Evolutionary conservation across 1,140 invertebrate species (phyloP).

Genomic region (Rhopalosiphum maidis): DNA sequence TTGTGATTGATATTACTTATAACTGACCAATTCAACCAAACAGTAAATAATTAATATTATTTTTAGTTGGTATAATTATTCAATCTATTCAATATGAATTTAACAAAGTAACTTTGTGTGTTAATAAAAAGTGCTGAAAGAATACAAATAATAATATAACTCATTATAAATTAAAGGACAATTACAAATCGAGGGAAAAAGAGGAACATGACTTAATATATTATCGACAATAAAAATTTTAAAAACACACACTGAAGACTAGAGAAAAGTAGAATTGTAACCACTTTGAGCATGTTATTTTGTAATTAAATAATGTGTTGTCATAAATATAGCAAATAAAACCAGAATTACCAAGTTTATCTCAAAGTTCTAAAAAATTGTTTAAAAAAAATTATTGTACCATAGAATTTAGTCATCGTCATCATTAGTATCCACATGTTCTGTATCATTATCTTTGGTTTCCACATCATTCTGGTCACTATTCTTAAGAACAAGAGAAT

Average conservation of each 20-base stretch:
- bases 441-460: slow-evolving; percentile 38
- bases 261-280: slow-evolving; percentile 54
- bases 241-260: slow-evolving; percentile 53
- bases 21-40: background rate
- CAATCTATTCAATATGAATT: slow-evolving; percentile 14
- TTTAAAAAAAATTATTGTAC: slow-evolving; percentile 15
- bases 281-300: slow-evolving; percentile 55
- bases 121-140: slow-evolving; percentile 44
- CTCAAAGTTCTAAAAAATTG: background rate
- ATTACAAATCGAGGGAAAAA: slow-evolving; percentile 27
- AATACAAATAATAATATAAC: slow-evolving; percentile 30
- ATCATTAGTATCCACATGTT: slow-evolving; percentile 11
- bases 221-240: slow-evolving; percentile 31
- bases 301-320: slow-evolving; percentile 41
- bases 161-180: slow-evolving; percentile 32
- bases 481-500: slow-evolving; percentile 32
- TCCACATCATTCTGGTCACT: slow-evolving; percentile 44
- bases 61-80: background rate
- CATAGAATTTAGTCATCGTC: slow-evolving; percentile 27
- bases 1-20: background rate
- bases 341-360: slow-evolving; percentile 13
- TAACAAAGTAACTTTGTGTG: slow-evolving; percentile 32
- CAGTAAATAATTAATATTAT: background rate
- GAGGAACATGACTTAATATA: slow-evolving; percentile 48
- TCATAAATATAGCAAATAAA: slow-evolving; percentile 39